Evolutionary conservation across 1,140 invertebrate species (phyloP).

Genomic region (Drosophila paulistorum): DNA sequence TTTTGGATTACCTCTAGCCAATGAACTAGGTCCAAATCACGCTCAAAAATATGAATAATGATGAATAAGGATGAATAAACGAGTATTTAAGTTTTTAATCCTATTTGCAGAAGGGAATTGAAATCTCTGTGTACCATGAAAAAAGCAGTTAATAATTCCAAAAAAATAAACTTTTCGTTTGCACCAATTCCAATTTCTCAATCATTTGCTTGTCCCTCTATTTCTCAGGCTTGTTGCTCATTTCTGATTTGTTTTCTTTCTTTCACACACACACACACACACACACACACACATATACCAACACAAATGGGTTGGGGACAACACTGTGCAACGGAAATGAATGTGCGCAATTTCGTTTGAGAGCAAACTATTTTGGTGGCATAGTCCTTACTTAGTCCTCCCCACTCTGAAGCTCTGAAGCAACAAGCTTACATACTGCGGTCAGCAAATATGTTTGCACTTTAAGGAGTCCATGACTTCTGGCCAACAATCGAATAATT

Average conservation of each 20-base stretch:
- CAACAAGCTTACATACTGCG: conserved; percentile 13
- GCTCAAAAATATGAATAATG: no score
- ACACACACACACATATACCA: conserved; percentile 15
- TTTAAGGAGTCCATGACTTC: conserved; percentile 1
- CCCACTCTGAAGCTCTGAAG: conserved; percentile 4
- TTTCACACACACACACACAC: conserved; percentile 6
- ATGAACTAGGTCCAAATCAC: not conserved
- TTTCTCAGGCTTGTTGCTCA: not conserved
- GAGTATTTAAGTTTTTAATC: no score
- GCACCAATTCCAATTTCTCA: not conserved
- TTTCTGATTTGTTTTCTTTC: not conserved
- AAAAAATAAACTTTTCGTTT: conserved; percentile 1
- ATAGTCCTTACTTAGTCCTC: not conserved
- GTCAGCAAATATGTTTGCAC: conserved; percentile 9
- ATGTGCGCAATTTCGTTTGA: conserved; percentile 63
- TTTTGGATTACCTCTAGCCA: not conserved
- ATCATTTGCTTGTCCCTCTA: not conserved
- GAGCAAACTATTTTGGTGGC: conserved; percentile 44
- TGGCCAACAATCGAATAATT: not conserved
- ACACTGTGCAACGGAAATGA: conserved; percentile 63
- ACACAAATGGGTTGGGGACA: conserved; percentile 14
- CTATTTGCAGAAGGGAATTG: not conserved
- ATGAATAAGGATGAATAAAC: not conserved
- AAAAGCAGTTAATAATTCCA: not conserved
- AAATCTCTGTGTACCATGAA: not conserved